Percentiles rank a stretch among this genome's conserved stretches.
phyloP scores from a whole-genome alignment of 2,797 vertebrate genomes.

The Phalloptychus januarius region DNA sequence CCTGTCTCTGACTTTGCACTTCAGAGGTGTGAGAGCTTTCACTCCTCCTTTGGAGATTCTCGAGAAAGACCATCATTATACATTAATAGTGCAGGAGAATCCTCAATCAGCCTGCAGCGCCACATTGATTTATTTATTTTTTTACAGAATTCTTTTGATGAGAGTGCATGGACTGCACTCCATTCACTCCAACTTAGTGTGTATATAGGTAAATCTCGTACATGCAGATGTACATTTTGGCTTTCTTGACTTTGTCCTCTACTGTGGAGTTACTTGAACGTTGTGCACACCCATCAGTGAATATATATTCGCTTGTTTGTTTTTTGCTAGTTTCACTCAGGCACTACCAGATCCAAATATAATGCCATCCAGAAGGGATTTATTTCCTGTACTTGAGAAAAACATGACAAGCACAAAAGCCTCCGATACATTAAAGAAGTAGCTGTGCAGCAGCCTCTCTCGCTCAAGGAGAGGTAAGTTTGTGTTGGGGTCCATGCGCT shows the following conservation, averaged over 20 bases:
- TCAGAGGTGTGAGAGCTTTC: conserved; percentile 57
- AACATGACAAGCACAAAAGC: background rate
- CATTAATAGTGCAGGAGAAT: conserved; percentile 64
- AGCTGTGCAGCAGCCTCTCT: background rate
- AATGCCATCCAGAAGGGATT: background rate
- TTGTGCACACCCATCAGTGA: background rate
- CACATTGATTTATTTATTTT: conserved; percentile 61
- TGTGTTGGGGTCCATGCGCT: background rate
- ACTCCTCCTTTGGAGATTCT: conserved; percentile 49
- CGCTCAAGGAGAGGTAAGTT: background rate
- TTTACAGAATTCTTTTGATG: conserved; percentile 65
- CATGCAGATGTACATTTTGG: conserved; percentile 4
- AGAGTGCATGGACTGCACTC: conserved; percentile 57
- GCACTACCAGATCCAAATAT: background rate
- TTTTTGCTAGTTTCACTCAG: background rate
- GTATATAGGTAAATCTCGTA: conserved; percentile 6
- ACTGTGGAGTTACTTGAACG: background rate
- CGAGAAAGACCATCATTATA: conserved; percentile 64
- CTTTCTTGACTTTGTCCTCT: background rate
- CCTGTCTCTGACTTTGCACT: conserved; percentile 67
- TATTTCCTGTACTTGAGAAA: background rate
- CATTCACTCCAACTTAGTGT: conserved; percentile 33
- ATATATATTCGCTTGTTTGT: background rate
- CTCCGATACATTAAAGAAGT: background rate
- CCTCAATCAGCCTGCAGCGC: conserved; percentile 37